phyloP scores from a whole-genome alignment of 2,797 vertebrate genomes.

The Sebastes itinus region DNA sequence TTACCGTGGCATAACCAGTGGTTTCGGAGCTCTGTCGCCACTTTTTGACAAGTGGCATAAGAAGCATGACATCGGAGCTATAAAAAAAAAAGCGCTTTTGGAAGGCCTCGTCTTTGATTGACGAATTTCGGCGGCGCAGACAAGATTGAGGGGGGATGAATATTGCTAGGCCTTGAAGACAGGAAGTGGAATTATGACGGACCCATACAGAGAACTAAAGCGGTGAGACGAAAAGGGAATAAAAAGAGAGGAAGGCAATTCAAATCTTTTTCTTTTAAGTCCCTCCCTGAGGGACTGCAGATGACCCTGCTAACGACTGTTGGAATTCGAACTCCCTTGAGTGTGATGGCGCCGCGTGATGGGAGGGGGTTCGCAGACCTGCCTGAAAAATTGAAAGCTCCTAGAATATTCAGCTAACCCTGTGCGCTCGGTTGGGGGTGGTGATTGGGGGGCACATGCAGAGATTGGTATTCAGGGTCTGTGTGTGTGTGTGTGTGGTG shows the following conservation, averaged over 20 bases:
- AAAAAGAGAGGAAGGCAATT: slow-evolving; percentile 65
- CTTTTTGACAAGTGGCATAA: slow-evolving; percentile 75
- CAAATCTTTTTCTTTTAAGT: slow-evolving; percentile 72
- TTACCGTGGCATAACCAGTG: slow-evolving; percentile 58
- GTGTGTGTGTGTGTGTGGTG: slow-evolving; percentile 44
- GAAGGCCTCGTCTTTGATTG: slow-evolving; percentile 70
- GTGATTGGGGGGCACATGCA: slow-evolving; percentile 25
- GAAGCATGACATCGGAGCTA: slow-evolving; percentile 76
- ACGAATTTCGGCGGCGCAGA: slow-evolving; percentile 60
- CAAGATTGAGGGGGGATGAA: slow-evolving; percentile 61
- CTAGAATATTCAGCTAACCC: slow-evolving; percentile 76
- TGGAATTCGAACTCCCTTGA: slow-evolving; percentile 69
- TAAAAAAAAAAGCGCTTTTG: slow-evolving; percentile 57
- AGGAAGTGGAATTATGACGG: slow-evolving; percentile 74
- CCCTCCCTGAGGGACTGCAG: slow-evolving; percentile 67
- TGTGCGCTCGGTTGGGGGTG: slow-evolving; percentile 58
- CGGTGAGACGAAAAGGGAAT: slow-evolving; percentile 35
- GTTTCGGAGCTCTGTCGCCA: slow-evolving; percentile 63
- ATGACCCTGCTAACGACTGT: slow-evolving; percentile 79
- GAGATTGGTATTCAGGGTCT: slow-evolving; percentile 66
- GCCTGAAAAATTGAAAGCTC: slow-evolving; percentile 78
- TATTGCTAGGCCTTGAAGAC: slow-evolving; percentile 64
- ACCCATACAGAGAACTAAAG: slow-evolving; percentile 61
- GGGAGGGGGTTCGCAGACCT: slow-evolving; percentile 69
- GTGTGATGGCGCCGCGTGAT: slow-evolving; percentile 60